Conservation (phyloP, 2,888 invertebrate species). For the Cryptocheilus praepositus region DNA sequence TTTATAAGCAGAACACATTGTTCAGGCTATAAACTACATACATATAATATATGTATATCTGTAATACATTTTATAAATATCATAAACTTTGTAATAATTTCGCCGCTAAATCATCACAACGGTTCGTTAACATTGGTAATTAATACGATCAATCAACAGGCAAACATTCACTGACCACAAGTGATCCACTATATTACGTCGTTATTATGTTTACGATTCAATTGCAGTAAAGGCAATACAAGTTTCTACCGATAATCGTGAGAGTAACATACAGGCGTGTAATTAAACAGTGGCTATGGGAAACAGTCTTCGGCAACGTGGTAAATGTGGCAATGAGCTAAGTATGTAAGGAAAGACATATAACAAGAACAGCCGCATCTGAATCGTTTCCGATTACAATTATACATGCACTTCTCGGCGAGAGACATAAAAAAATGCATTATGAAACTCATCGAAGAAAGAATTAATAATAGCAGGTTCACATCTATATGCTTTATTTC, state of each 20-base stretch:
- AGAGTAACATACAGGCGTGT: too few relatives aligned
- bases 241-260: too few relatives aligned
- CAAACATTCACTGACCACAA: slow-evolving; percentile 64
- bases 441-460: not conserved
- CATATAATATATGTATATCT: slow-evolving; percentile 64
- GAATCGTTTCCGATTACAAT: too few relatives aligned
- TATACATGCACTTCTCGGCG: too few relatives aligned
- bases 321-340: too few relatives aligned
- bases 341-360: not conserved
- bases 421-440: too few relatives aligned
- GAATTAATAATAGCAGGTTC: slow-evolving; percentile 20
- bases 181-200: slow-evolving; percentile 53
- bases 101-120: slow-evolving; percentile 59
- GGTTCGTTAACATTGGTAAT: slow-evolving; percentile 53
- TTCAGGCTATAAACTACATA: slow-evolving; percentile 66
- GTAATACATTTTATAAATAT: slow-evolving; percentile 66
- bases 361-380: not conserved
- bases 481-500: slow-evolving; percentile 39
- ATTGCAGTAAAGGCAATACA: slow-evolving; percentile 10
- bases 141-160: slow-evolving; percentile 61
- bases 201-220: not conserved
- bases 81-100: slow-evolving; percentile 59
- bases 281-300: too few relatives aligned
- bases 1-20: slow-evolving; percentile 69
- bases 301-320: too few relatives aligned